Evolutionary conservation across 2,888 invertebrate species (phyloP).

Genomic region (Coleophora deauratella): DNA sequence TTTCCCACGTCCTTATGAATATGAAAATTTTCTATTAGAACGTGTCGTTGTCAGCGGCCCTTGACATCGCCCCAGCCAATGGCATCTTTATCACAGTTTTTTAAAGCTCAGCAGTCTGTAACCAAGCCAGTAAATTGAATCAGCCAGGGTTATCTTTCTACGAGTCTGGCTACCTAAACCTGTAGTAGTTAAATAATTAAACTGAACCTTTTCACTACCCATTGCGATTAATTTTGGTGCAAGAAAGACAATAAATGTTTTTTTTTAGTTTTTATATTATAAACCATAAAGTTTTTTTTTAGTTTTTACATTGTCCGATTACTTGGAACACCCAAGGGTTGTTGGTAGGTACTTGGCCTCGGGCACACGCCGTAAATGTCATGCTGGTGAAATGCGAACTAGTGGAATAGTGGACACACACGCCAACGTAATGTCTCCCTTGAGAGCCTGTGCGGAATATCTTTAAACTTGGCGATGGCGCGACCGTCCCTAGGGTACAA

Average conservation of each 20-base stretch:
- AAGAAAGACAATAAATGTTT: too few species aligned
- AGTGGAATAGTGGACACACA: constrained; percentile 24
- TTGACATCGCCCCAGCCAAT: constrained; percentile 48
- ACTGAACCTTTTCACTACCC: too few species aligned
- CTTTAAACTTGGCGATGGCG: constrained; percentile 30
- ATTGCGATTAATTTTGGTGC: too few species aligned
- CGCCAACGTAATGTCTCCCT: constrained; percentile 45
- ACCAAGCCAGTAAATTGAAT: constrained; percentile 38
- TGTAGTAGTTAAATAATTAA: too few species aligned
- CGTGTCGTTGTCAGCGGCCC: constrained; percentile 67
- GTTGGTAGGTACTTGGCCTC: too few species aligned
- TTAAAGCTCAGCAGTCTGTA: constrained; percentile 41
- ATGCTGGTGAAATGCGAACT: too few species aligned
- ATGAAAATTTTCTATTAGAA: constrained; percentile 75
- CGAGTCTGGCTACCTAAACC: too few species aligned
- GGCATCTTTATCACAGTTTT: constrained; percentile 41
- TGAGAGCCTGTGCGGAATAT: constrained; percentile 42
- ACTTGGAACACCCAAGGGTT: too few species aligned
- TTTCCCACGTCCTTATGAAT: constrained; percentile 70
- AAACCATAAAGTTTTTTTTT: too few species aligned
- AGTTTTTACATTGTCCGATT: too few species aligned
- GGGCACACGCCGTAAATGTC: too few species aligned
- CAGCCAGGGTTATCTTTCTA: constrained; percentile 8
- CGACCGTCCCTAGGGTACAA: constrained; percentile 15
- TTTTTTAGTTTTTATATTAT: too few species aligned